Base-by-base conservation (phyloP, 1,140 invertebrate genomes). In the Scaptodrosophila lebanonensis region DNA sequence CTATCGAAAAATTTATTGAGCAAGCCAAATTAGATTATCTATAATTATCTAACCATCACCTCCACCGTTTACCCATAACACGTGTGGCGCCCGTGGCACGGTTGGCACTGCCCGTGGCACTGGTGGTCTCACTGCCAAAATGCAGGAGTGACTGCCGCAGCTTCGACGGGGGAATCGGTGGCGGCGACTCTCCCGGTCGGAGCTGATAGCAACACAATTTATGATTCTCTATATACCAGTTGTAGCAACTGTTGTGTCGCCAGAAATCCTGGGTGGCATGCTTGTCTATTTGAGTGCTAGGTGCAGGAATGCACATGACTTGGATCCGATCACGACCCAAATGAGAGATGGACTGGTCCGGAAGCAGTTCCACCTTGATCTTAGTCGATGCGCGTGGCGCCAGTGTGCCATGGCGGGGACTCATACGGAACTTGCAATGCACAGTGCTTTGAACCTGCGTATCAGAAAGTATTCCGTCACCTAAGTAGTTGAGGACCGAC, bases 181-280 rank as follows among this genome's bases (percentile, higher is more conserved):
- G n/a, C n/a, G n/a, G n/a, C n/a, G n/a, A n/a, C n/a, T n/a, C n/a
- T n/a, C n/a, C n/a, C n/a, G n/a, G n/a, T n/a, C n/a, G 12, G 6
- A 15, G 15, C 1, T 15, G 27, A 22, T 42, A 29, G 40, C 58
- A 68, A 33, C 25, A 40, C 3, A 68, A 11, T 40, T 50, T 29
- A 18, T 68, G 66, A 50, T 61, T 68, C 27, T 44, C 67, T 18
- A 70, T 22, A 3, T 0, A 12, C 2, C 39, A 45, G 51, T 66
- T 29, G 11, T 58, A 66, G 15, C 51, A 57, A 53, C 65, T 51
- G 40, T 58, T 66, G 44, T 16, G 25, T 13, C 63, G 61, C 63
- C 63, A 66, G 40, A 66, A 66, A 15, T 38, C 8, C 7, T 32
- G 11, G 11, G 52, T 58, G 9, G 25, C 11, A 4, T 43, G 27